Percentiles rank a stretch among this genome's conserved stretches.
Evolutionary conservation across 2,113 vertebrate genomes (phyloP).

Genomic region (Elgaria multicarinata): DNA sequence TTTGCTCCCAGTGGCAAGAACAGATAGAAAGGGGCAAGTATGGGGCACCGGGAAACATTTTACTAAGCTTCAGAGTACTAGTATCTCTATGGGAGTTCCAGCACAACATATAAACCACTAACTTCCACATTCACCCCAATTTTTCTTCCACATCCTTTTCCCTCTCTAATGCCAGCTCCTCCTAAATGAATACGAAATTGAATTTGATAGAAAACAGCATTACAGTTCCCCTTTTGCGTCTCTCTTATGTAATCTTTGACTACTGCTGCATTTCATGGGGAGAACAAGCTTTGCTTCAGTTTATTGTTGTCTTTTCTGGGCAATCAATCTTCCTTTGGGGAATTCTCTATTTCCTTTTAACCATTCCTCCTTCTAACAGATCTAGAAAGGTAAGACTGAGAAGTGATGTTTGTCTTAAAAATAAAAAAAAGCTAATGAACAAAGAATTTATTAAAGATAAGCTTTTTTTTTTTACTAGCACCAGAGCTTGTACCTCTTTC

Average conservation of each 20-base stretch:
- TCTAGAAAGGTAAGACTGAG: neutral
- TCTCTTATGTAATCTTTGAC: neutral
- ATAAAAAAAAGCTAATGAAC: too few relatives aligned
- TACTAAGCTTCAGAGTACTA: neutral
- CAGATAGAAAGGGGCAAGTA: neutral
- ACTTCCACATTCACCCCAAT: neutral
- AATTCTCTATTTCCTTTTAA: neutral
- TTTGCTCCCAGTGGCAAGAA: neutral
- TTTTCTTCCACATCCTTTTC: neutral
- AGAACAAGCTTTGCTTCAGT: neutral
- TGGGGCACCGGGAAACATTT: neutral
- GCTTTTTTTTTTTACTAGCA: too few relatives aligned
- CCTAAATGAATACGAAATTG: conserved; percentile 1
- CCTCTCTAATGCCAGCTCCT: neutral
- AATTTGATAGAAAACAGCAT: neutral
- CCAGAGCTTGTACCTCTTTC: too few relatives aligned
- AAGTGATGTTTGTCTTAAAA: too few relatives aligned
- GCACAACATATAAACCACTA: neutral
- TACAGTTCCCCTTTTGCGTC: neutral
- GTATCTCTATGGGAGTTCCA: neutral
- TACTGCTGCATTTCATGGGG: neutral
- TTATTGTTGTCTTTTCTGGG: neutral
- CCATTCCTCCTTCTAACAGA: neutral
- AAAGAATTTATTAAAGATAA: too few relatives aligned
- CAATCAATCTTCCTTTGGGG: neutral